A percentile compares a stretch with the other conserved stretches of the same genome.
Evolutionary conservation across 2,888 invertebrate species (phyloP).

Genomic region (Habroteleia sp.): DNA sequence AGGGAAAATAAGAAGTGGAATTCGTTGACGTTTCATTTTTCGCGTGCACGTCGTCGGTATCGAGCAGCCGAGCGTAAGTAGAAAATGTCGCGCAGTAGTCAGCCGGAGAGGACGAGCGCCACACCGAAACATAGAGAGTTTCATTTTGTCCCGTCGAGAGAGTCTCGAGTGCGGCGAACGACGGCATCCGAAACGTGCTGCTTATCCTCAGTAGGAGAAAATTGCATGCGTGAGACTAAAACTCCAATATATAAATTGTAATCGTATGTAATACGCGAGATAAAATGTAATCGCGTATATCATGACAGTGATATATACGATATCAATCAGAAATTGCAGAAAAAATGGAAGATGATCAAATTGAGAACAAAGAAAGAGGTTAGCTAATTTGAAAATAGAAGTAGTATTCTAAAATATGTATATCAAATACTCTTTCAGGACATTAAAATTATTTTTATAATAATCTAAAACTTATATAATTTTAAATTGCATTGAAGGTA

Average conservation of each 20-base stretch:
- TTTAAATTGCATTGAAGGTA: too few species aligned
- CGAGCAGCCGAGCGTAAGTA: conserved; percentile 59
- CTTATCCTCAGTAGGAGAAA: conserved; percentile 43
- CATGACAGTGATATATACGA: conserved; percentile 50
- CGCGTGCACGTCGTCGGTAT: conserved; percentile 55
- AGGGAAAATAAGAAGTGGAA: conserved; percentile 52
- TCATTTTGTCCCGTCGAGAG: conserved; percentile 72
- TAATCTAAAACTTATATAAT: too few species aligned
- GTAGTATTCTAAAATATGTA: too few species aligned
- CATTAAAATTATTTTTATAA: too few species aligned
- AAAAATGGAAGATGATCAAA: too few species aligned
- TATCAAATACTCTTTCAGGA: too few species aligned
- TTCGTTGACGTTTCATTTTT: conserved; percentile 65
- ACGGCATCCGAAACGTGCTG: conserved; percentile 49
- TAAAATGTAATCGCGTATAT: conserved; percentile 68
- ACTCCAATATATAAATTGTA: conserved; percentile 68
- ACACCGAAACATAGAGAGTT: conserved; percentile 63
- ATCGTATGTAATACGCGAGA: conserved; percentile 70
- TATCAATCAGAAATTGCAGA: too few species aligned
- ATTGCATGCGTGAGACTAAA: conserved; percentile 49
- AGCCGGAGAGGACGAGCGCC: conserved; percentile 43
- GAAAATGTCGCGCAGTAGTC: conserved; percentile 61
- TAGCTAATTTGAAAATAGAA: too few species aligned
- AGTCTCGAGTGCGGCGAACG: conserved; percentile 49
- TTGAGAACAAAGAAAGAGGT: too few species aligned